Percentiles rank a stretch among this genome's conserved stretches.
Conservation (phyloP, 2,888 invertebrate genomes). For the Drosophila birchii region DNA sequence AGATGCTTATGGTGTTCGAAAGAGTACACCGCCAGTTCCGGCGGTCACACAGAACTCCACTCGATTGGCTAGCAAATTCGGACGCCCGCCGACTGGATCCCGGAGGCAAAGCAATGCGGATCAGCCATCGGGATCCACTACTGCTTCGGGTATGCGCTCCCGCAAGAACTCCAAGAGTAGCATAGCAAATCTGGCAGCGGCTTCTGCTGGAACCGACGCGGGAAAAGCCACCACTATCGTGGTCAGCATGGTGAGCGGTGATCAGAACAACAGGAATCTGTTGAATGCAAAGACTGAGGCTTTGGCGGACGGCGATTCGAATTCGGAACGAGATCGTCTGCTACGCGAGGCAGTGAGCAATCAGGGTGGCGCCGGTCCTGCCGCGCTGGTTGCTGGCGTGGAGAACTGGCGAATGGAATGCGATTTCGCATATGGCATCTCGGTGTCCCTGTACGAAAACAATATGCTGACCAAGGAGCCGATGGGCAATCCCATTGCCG, state of each 20-base stretch:
- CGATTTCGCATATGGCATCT: conserved; percentile 81
- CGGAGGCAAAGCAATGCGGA: conserved; percentile 63
- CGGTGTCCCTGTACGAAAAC: conserved; percentile 92
- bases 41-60: conserved; percentile 37
- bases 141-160: conserved; percentile 74
- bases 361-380: conserved; percentile 58
- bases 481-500: conserved; percentile 94
- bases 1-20: conserved; percentile 82
- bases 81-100: conserved; percentile 61
- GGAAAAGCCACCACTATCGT: conserved; percentile 82
- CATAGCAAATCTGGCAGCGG: conserved; percentile 60
- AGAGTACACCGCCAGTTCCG: conserved; percentile 71
- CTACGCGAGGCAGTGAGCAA: conserved; percentile 83
- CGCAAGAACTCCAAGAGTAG: conserved; percentile 82
- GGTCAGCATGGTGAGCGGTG: conserved; percentile 55
- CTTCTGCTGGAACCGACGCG: conserved; percentile 46
- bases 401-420: conserved; percentile 84
- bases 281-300: conserved; percentile 82
- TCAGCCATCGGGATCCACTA: conserved; percentile 68
- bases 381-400: conserved; percentile 83
- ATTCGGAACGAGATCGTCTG: conserved; percentile 76
- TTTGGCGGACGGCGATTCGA: conserved; percentile 40
- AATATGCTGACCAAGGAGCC: conserved; percentile 90
- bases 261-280: conserved; percentile 81
- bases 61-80: conserved; percentile 79